These are phyloP conservation scores for Echinops telfairi DNA, from an alignment of 2,113 vertebrate genomes.

Conservation along the genomic window DNA sequence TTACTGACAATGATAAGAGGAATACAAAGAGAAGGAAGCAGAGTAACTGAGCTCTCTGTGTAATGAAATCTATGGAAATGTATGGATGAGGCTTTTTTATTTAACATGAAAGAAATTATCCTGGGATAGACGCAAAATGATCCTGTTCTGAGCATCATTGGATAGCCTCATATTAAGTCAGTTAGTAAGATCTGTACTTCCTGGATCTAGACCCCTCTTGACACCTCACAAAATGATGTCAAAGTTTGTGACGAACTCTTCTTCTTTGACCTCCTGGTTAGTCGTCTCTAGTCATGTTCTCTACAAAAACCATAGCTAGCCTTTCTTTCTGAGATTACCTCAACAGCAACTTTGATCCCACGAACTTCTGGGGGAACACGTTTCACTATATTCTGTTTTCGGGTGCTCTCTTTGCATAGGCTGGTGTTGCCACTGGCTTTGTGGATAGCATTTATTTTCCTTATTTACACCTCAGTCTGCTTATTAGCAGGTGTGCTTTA, in stretches of 20 bases:
- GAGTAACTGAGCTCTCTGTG: background rate
- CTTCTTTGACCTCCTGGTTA: background rate
- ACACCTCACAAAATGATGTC: background rate
- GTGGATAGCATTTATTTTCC: background rate
- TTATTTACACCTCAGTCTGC: background rate
- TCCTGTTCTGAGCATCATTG: background rate
- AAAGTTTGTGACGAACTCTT: background rate
- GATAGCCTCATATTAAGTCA: background rate
- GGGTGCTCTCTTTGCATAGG: background rate
- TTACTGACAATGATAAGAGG: background rate
- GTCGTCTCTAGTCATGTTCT: background rate
- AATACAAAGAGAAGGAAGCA: background rate
- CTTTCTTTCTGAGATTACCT: background rate
- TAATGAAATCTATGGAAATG: background rate
- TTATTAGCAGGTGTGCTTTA: background rate
- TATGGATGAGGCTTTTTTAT: background rate
- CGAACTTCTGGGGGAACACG: background rate
- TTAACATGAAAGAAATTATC: constrained; percentile 19
- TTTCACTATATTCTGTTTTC: background rate
- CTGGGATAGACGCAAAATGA: background rate
- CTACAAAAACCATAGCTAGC: background rate
- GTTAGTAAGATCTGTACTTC: background rate
- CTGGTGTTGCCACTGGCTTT: background rate
- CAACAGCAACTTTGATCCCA: background rate
- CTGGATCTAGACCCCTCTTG: background rate